Evolutionary conservation across 37 sponge, comb jelly and placozoan species (phyloP).

Genomic region (Halichondria panicea): DNA sequence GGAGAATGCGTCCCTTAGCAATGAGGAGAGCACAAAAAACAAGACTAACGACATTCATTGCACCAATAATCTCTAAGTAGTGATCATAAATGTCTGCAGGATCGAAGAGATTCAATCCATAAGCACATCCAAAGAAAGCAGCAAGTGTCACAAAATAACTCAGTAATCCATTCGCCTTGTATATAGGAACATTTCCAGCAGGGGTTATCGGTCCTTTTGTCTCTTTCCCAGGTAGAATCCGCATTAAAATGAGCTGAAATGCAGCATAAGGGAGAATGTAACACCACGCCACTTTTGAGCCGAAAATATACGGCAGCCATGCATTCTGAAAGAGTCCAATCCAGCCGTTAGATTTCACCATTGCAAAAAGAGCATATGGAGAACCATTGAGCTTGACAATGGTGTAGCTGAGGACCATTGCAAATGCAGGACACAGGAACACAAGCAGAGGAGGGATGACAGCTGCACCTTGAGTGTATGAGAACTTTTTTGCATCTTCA

Average conservation of each 20-base stretch:
- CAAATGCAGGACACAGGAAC: conserved; percentile 53
- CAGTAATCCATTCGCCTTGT: conserved; percentile 68
- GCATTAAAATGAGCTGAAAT: conserved; percentile 69
- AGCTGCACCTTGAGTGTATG: conserved; percentile 52
- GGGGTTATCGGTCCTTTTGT: conserved; percentile 52
- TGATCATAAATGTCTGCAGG: conserved; percentile 68
- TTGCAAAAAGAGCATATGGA: conserved; percentile 13
- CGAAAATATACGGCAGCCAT: conserved; percentile 37
- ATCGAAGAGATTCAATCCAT: conserved; percentile 39
- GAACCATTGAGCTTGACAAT: conserved; percentile 51
- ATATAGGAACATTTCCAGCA: conserved; percentile 62
- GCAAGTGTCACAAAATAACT: conserved; percentile 38
- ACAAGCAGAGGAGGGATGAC: conserved; percentile 41
- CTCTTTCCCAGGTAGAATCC: conserved; percentile 47
- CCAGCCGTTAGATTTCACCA: conserved; percentile 1
- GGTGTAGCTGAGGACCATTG: conserved; percentile 64
- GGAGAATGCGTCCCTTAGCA: conserved; percentile 54
- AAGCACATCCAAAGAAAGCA: conserved; percentile 31
- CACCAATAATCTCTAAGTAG: conserved; percentile 61
- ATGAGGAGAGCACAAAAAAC: conserved; percentile 42
- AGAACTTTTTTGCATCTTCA: neutral
- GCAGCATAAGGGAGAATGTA: conserved; percentile 36
- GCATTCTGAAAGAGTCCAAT: neutral
- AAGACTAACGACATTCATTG: conserved; percentile 56
- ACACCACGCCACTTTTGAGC: conserved; percentile 45